phyloP scores from a whole-genome alignment of 2,797 vertebrate species.

The Macropus fuliginosus region DNA sequence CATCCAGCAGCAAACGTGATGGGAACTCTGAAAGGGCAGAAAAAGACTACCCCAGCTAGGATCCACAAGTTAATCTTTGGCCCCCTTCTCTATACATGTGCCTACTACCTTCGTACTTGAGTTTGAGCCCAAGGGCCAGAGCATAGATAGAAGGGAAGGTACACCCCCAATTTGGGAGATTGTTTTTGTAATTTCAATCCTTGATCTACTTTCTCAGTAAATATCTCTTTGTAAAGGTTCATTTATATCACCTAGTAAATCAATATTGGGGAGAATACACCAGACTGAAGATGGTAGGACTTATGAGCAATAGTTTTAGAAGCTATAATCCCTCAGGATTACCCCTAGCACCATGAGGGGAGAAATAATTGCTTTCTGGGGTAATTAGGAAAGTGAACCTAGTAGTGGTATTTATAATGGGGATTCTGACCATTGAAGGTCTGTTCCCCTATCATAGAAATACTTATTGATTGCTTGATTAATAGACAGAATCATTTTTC shows the following conservation, averaged over 20 bases:
- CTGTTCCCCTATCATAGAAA: neutral
- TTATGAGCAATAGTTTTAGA: neutral
- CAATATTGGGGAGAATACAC: neutral
- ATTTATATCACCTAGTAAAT: neutral
- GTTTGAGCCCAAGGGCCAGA: neutral
- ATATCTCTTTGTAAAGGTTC: neutral
- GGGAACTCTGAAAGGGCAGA: neutral
- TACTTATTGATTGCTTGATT: neutral
- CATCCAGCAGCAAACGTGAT: neutral
- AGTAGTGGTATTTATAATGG: neutral
- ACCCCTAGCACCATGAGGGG: neutral
- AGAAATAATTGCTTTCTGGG: neutral
- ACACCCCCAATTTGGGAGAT: neutral
- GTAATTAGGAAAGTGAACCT: neutral
- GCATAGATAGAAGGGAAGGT: no score
- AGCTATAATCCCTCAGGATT: neutral
- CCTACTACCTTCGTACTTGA: neutral
- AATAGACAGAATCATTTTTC: neutral
- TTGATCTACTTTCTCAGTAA: neutral
- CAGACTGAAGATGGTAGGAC: neutral
- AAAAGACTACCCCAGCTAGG: neutral
- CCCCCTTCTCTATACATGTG: neutral
- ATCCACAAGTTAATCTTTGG: neutral
- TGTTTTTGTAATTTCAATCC: neutral
- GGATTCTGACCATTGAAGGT: neutral